Evolutionary conservation across 2,888 invertebrate species (phyloP), one percentile per base, ranked within the genome.

Genomic region (Suillia variegata): DNA sequence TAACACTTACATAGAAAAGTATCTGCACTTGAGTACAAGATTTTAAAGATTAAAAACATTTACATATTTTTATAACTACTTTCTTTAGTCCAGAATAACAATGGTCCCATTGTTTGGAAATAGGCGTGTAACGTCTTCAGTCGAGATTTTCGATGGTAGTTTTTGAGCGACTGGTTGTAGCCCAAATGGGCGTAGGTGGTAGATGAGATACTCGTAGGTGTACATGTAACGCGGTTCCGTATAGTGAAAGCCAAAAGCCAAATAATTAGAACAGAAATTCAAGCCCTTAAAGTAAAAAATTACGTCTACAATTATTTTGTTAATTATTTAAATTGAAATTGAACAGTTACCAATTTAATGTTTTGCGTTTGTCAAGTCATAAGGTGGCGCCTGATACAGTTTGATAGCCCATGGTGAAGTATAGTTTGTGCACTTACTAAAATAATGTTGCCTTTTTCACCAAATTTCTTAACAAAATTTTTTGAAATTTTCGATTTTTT

Each of bases 171-270:
- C n/a, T 6, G 22, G 13, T 18, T 59, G 52, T 5, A 69, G 20
- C 24, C 90, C 90, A 74, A 88, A 91, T 0, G 89, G 94, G 59
- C 93, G 85, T 60, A 98, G 84, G 75, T 96, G 94, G 82, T 98
- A 98, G 69, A 98, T 89, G 56, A 98, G 83, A 82, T 96, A 98
- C 76, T 98, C 97, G 60, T 96, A 81, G 2, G 95, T 92, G 78
- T 97, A 96, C 95, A 98, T 96, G 80, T 91, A 88, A 73, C 94
- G 90, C 0, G 96, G 94, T 5, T 86, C 85, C 0, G 97, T 91
- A 82, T 98, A 97, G 83, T 98, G 98, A 84, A 98, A 97, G 0
- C 96, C 93, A 10, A 98, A 87, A n/a, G n/a, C n/a, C 0, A 98
- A 96, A 80, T 93, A 93, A 78, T 98, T 96, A 0, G 94, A 94